Evolutionary conservation across 2,113 vertebrate genomes (phyloP), one percentile per base, ranked within the genome.

Genomic region (Himantopus leucocephalus): DNA sequence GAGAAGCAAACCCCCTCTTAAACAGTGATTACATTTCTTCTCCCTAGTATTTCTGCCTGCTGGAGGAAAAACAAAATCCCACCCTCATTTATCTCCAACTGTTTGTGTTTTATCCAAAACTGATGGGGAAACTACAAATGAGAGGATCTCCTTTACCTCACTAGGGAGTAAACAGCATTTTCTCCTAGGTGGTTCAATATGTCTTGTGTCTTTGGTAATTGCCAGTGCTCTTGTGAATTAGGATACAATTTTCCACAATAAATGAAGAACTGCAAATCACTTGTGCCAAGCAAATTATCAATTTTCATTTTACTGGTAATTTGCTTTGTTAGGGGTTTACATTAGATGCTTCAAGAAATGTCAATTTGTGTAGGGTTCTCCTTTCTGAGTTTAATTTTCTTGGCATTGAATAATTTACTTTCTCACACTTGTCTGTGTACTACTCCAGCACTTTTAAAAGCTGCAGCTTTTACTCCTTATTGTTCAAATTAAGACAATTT

Each of bases 401-500:
- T 92, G 59, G 9, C 91, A 48, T 59, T 55, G 85, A 96, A 76
- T 77, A 92, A 92, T 70, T 96, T 82, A 59, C 12, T 85, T 83
- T 53, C 81, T 91, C n/a, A 68, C 72, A 70, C 43, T 90, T 78
- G 66, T 68, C 53, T 94, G 3, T 37, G 20, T 52, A 84, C 91
- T 94, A 73, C 39, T 75, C 58, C 37, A 84, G 72, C 63, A 30
- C 6, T 6, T 94, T 96, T 96, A 67, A 97, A 97, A 94, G 85
- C 79, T 76, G 10, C 29, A 82, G 34, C 29, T 94, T 94, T 90
- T 95, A 64, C 17, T 96, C 48, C 64, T 96, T 96, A 76, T 74
- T 97, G 62, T 97, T 94, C 82, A 53, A 50, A 75, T 96, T 97
- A 96, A 96, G 90, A 92, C 91, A 97, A 95, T 96, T 97, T 97